Base-by-base conservation (phyloP, 2,113 vertebrate species). In the Chamaetylas fuelleborni region DNA sequence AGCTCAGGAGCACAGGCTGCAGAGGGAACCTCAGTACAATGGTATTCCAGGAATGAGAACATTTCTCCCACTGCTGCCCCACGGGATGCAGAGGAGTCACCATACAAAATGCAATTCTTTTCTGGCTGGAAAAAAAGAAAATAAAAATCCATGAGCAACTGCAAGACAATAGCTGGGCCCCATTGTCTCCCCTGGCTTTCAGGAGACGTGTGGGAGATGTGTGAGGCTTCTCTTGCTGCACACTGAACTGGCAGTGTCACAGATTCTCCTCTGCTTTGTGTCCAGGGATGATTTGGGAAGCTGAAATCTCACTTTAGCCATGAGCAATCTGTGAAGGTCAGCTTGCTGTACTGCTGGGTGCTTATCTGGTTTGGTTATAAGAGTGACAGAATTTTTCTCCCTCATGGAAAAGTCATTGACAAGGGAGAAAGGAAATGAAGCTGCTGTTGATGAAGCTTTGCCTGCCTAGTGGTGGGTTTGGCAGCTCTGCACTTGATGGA, bases 41-140 rank as follows among this genome's bases (percentile, higher is more conserved):
- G 83, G 5, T 34, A 92, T 92, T 60, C 36, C 65, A 95, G 83
- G 90, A 95, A 96, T 86, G 88, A 96, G 95, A 96, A 95, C 82
- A 92, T 96, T 97, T 95, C 92, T 96, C 90, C 93, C 82, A 71
- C 95, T 96, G 93, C 73, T 95, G 42, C 88, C 93, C 72, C 94
- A 78, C 48, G 93, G 95, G 93, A 90, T 66, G 19, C 56, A 88
- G 87, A 88, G 90, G 85, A 95, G 85, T 86, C 80, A 84, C 69
- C 80, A 96, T 88, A 72, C 57, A 83, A 81, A 92, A 86, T 13
- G 17, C n/a, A 72, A 50, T 96, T 83, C 72, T 94, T 76, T 65
- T 92, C 76, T 81, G 80, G 18, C 85, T 95, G 73, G 56, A 14
- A 90, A 87, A 51, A 66, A 92, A 77, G 40, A 62, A 24, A 12